Base-by-base conservation (phyloP, 2,888 invertebrate species). In the Plusia festucae region DNA sequence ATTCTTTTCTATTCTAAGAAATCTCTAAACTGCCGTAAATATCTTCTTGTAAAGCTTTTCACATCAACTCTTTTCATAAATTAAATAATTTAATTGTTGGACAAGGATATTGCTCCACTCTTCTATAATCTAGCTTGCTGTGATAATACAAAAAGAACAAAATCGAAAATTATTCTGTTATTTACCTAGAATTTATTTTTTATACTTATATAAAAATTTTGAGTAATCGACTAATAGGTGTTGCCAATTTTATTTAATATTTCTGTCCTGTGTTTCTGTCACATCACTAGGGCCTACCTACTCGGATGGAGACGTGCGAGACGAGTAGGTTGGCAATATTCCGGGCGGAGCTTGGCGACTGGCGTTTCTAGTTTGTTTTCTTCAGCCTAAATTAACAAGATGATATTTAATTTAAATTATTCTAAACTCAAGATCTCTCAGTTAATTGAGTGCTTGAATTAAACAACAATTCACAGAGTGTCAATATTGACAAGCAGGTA, bases 401-500 rank as follows among this genome's bases (percentile, higher is more conserved):
- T 88, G 88, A 69, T 78, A 70, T 60, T 63, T 70, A 65, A 18
- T 72, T 67, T 61, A 79, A 71, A 64, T 68, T 53, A 30, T 70
- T 70, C 59, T 71, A 72, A 70, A 68, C 64, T 30, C 58, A 65
- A 65, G 67, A 60, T 71, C 75, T 72, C 70, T 61, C 67, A 63
- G 56, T 65, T 68, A 46, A 57, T 55, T 57, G 74, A 71, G 65
- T 70, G 68, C 60, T 71, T 76, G 65, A 66, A 79, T 75, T 79
- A 82, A 80, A 75, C 73, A 72, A 63, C 53, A 72, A 65, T 72
- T 66, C 78, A 69, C 73, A 71, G 70, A 78, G 85, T 88, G 88
- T 89, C 88, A 91, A 90, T 91, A 92, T 91, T 92, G 92, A 93
- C 93, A 91, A 93, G 91, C 88, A 93, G 92, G 93, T 94, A 93